Conservation (phyloP, 2,888 invertebrate species). For the Oasisia sp. region DNA sequence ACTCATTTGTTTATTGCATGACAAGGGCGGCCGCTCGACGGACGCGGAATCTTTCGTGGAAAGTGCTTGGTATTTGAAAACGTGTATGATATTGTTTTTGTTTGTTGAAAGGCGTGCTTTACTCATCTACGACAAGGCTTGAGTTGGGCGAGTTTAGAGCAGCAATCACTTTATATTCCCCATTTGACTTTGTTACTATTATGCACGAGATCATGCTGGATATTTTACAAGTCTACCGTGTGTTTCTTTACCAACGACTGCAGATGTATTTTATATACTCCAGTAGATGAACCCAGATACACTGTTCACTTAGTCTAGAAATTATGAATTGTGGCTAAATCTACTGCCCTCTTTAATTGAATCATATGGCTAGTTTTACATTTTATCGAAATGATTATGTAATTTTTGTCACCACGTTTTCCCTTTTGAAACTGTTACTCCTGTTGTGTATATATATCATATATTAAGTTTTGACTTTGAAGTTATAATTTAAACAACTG, state of each 20-base stretch:
- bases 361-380: neutral
- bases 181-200: neutral
- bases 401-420: neutral
- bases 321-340: neutral
- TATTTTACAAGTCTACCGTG: neutral
- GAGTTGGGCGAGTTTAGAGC: neutral
- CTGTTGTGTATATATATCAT: constrained; percentile 1
- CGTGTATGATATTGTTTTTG: neutral
- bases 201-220: neutral
- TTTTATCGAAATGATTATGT: neutral
- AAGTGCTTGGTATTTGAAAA: neutral
- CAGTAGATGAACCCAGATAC: neutral
- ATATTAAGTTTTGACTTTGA: neutral
- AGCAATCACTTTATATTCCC: neutral
- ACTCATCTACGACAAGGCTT: neutral
- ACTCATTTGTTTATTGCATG: neutral
- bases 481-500: neutral
- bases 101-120: neutral
- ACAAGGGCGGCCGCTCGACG: neutral
- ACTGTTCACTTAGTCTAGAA: neutral
- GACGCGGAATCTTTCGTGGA: neutral
- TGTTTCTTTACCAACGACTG: neutral
- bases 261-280: constrained; percentile 6
- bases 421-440: neutral
- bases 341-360: neutral